phyloP scores from a whole-genome alignment of 1,140 invertebrate species.

The Stegodyphus mimosarum region DNA sequence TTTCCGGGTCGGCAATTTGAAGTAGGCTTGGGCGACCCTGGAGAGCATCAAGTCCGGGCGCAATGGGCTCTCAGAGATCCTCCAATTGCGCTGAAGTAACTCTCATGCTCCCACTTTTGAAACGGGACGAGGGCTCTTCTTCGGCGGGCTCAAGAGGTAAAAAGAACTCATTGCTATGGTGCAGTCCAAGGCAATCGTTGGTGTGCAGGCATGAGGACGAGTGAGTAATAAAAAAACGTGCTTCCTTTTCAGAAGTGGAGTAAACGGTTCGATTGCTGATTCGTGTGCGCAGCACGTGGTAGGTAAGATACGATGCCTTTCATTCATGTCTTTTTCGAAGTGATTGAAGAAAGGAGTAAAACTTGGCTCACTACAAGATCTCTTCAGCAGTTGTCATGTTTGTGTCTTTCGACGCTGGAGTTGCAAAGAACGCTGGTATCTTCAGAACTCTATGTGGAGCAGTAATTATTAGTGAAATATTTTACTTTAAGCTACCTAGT shows the following conservation, averaged over 20 bases:
- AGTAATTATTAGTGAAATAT: no score
- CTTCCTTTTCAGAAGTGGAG: not conserved
- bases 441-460: no score
- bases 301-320: not conserved
- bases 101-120: conserved; percentile 49
- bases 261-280: not conserved
- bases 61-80: conserved; percentile 28
- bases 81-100: conserved; percentile 55
- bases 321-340: no score
- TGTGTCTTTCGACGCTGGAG: no score
- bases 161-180: not conserved
- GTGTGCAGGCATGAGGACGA: not conserved
- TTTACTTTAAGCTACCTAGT: no score
- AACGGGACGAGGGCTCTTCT: conserved; percentile 31
- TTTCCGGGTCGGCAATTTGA: conserved; percentile 50
- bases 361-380: no score
- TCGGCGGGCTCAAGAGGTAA: conserved; percentile 36
- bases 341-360: no score
- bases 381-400: no score
- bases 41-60: conserved; percentile 42
- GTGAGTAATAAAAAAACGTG: conserved; percentile 7
- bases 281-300: conserved; percentile 4
- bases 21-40: conserved; percentile 44
- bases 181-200: not conserved
- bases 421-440: no score